phyloP scores from a whole-genome alignment of 2,113 vertebrate genomes.

The Garra rufa region DNA sequence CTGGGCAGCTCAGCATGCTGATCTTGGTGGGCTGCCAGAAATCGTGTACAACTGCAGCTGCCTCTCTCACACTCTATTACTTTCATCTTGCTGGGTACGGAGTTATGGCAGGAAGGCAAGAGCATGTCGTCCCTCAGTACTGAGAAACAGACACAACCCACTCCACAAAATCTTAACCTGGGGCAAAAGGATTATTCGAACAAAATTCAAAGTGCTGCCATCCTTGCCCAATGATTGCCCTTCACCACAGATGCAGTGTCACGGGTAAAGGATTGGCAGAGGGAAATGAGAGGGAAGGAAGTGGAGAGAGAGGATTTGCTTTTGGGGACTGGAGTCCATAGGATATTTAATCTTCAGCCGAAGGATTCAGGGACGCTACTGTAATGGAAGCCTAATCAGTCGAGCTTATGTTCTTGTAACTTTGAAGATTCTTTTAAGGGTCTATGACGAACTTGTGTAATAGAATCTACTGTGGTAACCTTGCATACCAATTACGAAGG shows the following conservation, averaged over 20 bases:
- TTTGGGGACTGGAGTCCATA: neutral
- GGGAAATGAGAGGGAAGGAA: slow-evolving; percentile 30
- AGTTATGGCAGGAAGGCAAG: slow-evolving; percentile 36
- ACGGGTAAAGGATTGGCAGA: neutral
- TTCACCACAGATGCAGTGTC: slow-evolving; percentile 13
- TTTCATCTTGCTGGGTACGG: slow-evolving; percentile 29
- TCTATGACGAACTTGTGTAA: neutral
- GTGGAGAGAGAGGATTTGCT: neutral
- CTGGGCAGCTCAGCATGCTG: slow-evolving; percentile 48
- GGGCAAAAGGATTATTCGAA: slow-evolving; percentile 18
- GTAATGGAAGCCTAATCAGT: slow-evolving; percentile 18
- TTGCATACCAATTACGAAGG: slow-evolving; percentile 26
- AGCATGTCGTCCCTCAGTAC: neutral
- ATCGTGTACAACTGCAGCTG: slow-evolving; percentile 24
- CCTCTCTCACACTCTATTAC: slow-evolving; percentile 34
- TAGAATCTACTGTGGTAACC: slow-evolving; percentile 5
- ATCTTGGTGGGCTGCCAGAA: slow-evolving; percentile 58
- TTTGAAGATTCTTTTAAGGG: slow-evolving; percentile 3
- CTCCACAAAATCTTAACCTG: neutral
- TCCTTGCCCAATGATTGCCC: slow-evolving; percentile 16
- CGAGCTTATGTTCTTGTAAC: neutral
- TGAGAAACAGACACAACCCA: slow-evolving; percentile 7
- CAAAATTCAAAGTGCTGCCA: slow-evolving; percentile 34
- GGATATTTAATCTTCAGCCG: slow-evolving; percentile 15
- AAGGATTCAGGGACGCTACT: neutral